Conservation (phyloP, 1,140 invertebrate genomes). For the Atta cephalotes region DNA sequence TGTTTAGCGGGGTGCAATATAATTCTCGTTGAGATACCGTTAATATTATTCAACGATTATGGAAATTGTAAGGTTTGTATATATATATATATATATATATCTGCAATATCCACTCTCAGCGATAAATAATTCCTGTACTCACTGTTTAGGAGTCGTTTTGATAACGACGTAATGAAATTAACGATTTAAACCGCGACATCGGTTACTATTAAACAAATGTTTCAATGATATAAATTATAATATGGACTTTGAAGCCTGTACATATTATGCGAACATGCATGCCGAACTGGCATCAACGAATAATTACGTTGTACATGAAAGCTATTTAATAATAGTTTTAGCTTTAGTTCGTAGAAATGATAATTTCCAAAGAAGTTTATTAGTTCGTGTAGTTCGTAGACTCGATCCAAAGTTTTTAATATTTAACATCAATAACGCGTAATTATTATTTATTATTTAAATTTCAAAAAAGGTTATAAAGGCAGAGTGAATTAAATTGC, state of each 20-base stretch:
- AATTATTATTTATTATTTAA: too few species aligned
- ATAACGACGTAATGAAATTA: conserved; percentile 51
- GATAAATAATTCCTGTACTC: conserved; percentile 25
- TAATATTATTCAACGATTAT: conserved; percentile 57
- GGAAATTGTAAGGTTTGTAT: conserved; percentile 39
- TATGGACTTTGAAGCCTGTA: neutral
- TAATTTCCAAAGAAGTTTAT: neutral
- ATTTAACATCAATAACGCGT: neutral
- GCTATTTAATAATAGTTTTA: conserved; percentile 26
- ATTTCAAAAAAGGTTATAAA: too few species aligned
- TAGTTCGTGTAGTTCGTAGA: neutral
- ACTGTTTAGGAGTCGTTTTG: conserved; percentile 37
- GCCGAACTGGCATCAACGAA: neutral
- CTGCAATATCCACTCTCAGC: neutral
- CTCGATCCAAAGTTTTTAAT: neutral
- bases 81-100: neutral
- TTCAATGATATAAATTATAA: conserved; percentile 22
- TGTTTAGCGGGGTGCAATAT: conserved; percentile 46
- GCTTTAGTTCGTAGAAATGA: neutral
- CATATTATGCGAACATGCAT: conserved; percentile 19
- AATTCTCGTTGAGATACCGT: conserved; percentile 53
- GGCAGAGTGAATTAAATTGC: too few species aligned
- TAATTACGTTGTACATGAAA: neutral
- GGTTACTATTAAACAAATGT: conserved; percentile 41
- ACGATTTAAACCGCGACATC: conserved; percentile 35